phyloP scores from a whole-genome alignment of 2,113 vertebrate species.

The Ailuropoda melanoleuca region DNA sequence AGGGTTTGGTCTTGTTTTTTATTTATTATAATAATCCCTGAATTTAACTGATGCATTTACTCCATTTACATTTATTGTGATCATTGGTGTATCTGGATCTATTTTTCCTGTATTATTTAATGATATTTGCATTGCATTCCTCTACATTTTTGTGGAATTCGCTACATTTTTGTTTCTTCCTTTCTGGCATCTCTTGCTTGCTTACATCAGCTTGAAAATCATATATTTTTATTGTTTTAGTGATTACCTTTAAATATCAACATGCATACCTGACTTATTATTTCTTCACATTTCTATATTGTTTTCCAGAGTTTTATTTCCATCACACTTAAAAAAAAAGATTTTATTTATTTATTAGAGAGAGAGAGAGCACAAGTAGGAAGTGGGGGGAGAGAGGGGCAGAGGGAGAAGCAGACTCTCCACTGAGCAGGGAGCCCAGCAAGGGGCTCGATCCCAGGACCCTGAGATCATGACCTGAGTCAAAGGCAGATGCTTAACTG shows the following conservation, averaged over 20 bases:
- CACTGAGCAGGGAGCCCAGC: no score
- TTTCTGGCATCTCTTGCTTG: neutral
- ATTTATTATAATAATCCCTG: neutral
- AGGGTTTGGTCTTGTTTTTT: neutral
- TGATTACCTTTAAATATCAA: neutral
- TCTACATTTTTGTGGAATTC: neutral
- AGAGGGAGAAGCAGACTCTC: no score
- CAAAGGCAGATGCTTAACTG: no score
- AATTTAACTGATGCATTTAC: neutral
- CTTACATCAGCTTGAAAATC: neutral
- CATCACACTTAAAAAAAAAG: neutral
- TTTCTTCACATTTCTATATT: neutral
- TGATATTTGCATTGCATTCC: neutral
- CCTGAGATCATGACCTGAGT: no score
- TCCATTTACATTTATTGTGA: conserved; percentile 26
- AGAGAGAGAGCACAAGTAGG: neutral
- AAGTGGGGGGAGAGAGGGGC: no score
- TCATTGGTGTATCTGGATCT: neutral
- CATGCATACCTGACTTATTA: neutral
- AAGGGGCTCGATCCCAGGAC: no score
- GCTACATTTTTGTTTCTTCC: neutral
- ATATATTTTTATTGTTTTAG: neutral
- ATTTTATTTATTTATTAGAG: neutral
- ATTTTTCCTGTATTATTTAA: neutral
- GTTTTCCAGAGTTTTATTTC: neutral